Conservation (phyloP, 2,888 invertebrate genomes). For the Graphium colonna region DNA sequence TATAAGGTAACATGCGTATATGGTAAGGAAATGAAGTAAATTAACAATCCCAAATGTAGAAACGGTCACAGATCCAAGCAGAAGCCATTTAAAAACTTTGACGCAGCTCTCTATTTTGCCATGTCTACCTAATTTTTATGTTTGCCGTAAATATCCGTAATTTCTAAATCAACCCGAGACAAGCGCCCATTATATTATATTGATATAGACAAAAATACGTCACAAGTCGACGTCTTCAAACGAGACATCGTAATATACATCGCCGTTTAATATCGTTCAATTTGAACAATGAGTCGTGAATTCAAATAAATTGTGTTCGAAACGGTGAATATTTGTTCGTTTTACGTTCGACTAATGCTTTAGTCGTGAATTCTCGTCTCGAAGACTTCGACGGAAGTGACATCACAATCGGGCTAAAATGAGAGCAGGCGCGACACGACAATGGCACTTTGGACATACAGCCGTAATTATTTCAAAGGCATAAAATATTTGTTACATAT, state of each 20-base stretch:
- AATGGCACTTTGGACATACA: slow-evolving; percentile 39
- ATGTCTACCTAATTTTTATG: too few relatives aligned
- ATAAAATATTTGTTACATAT: slow-evolving; percentile 21
- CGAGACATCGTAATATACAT: slow-evolving; percentile 19
- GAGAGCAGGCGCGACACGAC: slow-evolving; percentile 35
- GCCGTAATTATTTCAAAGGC: slow-evolving; percentile 22
- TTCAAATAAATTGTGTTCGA: slow-evolving; percentile 12
- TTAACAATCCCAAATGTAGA: too few relatives aligned
- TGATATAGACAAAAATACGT: slow-evolving; percentile 32
- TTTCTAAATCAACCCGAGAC: slow-evolving; percentile 35
- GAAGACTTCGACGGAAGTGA: slow-evolving; percentile 34
- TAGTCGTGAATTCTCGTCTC: slow-evolving; percentile 26
- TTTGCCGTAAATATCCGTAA: too few relatives aligned
- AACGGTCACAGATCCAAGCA: neutral
- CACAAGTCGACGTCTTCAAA: slow-evolving; percentile 36
- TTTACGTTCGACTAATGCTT: slow-evolving; percentile 22
- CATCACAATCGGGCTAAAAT: slow-evolving; percentile 37
- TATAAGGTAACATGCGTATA: neutral
- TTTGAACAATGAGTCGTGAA: slow-evolving; percentile 1
- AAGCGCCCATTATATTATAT: slow-evolving; percentile 35
- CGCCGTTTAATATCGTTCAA: neutral
- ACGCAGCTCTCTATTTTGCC: slow-evolving; percentile 11
- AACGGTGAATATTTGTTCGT: slow-evolving; percentile 14
- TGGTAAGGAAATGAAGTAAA: too few relatives aligned
- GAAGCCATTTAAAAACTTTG: slow-evolving; percentile 2